Conservation (phyloP, 2,888 invertebrate species). For the Rapana venosa region DNA sequence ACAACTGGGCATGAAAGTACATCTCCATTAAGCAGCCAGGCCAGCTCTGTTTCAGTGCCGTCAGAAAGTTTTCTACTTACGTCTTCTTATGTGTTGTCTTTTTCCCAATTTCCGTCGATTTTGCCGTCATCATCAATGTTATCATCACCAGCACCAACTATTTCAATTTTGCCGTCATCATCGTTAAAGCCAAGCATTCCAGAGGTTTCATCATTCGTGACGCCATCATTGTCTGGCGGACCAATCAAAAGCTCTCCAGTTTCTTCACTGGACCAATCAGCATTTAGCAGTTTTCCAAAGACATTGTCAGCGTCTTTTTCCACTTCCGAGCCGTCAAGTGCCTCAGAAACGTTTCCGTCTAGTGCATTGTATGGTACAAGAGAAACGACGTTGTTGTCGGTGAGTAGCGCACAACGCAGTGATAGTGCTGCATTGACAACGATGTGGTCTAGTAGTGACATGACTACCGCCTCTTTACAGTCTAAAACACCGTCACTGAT, state of each 20-base stretch:
- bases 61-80: not conserved
- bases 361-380: too few relatives aligned
- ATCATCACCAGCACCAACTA: too few relatives aligned
- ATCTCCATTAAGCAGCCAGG: not conserved
- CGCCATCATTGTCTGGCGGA: not conserved
- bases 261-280: not conserved
- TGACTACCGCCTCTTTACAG: too few relatives aligned
- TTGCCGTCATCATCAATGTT: not conserved
- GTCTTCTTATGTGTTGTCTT: not conserved
- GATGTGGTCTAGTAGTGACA: too few relatives aligned
- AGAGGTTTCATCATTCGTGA: not conserved
- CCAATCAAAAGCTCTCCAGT: not conserved
- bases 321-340: not conserved
- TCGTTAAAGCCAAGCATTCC: not conserved
- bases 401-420: too few relatives aligned
- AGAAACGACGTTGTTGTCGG: too few relatives aligned
- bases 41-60: not conserved
- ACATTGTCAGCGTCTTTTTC: not conserved
- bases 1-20: not conserved
- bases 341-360: too few relatives aligned
- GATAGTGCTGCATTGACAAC: too few relatives aligned
- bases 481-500: too few relatives aligned
- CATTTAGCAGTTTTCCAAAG: not conserved
- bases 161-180: not conserved
- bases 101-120: too few relatives aligned